Conservation (phyloP, 2,113 vertebrate species). For the Willisornis vidua region DNA sequence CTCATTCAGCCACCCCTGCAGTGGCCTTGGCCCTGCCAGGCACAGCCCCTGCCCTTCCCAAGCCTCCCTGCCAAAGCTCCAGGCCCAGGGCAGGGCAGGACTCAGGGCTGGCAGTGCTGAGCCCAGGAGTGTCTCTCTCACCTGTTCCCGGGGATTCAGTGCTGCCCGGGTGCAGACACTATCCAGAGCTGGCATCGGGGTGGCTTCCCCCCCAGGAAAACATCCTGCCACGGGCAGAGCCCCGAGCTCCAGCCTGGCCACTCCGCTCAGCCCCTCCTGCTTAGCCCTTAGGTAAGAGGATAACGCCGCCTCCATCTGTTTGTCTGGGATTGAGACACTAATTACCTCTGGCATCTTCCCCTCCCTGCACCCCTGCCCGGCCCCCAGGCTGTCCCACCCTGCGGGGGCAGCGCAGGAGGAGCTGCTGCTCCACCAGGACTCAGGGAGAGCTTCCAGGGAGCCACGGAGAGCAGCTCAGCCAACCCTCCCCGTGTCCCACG, state of each 20-base stretch:
- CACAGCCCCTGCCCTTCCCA: background rate
- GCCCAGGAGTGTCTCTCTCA: background rate
- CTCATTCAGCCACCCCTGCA: background rate
- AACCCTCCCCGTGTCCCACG: background rate
- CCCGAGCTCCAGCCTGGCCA: background rate
- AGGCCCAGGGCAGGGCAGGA: background rate
- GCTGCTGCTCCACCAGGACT: background rate
- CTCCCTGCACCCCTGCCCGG: background rate
- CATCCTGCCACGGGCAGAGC: background rate
- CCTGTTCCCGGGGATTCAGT: background rate
- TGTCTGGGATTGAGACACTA: constrained; percentile 4
- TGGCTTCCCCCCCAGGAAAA: background rate
- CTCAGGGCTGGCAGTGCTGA: background rate
- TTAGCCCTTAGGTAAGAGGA: constrained; percentile 34
- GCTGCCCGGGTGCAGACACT: background rate
- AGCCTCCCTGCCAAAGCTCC: background rate
- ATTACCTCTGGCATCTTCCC: background rate
- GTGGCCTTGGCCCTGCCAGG: background rate
- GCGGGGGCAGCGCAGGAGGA: background rate
- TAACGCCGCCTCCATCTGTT: constrained; percentile 42
- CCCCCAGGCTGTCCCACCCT: background rate
- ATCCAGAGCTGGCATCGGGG: background rate
- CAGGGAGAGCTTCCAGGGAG: background rate
- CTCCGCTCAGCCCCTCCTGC: background rate
- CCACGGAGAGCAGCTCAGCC: rapidly evolving